Conservation (phyloP, 2,888 invertebrate genomes). For the Boloria euphrosyne region DNA sequence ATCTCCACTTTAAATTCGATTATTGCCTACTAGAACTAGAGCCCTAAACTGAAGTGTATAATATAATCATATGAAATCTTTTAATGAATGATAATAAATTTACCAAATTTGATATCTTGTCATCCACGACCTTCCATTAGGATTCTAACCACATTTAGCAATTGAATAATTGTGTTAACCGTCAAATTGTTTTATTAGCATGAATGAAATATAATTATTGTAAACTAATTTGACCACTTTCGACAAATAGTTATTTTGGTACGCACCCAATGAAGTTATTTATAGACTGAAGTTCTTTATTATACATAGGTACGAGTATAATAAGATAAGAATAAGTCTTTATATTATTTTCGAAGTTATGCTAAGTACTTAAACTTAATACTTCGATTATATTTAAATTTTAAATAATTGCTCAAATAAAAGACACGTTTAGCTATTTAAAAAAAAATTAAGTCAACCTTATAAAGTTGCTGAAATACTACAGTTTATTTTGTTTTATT, state of each 20-base stretch:
- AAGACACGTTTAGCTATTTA: slow-evolving; percentile 19
- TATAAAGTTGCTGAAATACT: too few relatives aligned
- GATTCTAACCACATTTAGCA: slow-evolving; percentile 21
- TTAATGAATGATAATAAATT: background rate
- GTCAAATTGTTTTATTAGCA: slow-evolving; percentile 25
- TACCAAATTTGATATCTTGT: background rate
- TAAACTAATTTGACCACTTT: background rate
- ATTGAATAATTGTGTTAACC: slow-evolving; percentile 30
- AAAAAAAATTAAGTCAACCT: slow-evolving; percentile 12
- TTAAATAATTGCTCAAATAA: slow-evolving; percentile 19
- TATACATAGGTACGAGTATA: background rate
- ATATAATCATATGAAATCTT: too few relatives aligned
- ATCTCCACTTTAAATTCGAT: too few relatives aligned
- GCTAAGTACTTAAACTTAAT: background rate
- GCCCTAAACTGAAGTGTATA: too few relatives aligned
- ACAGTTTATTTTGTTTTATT: too few relatives aligned
- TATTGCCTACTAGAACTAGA: too few relatives aligned
- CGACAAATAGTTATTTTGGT: background rate
- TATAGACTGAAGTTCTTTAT: background rate
- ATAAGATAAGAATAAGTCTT: background rate
- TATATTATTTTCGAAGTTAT: background rate
- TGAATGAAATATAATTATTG: slow-evolving; percentile 13
- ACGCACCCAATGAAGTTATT: background rate
- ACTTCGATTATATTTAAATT: background rate
- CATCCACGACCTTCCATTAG: slow-evolving; percentile 20